Evolutionary conservation across 2,113 vertebrate species (phyloP).

Genomic region (Anoplopoma fimbria): DNA sequence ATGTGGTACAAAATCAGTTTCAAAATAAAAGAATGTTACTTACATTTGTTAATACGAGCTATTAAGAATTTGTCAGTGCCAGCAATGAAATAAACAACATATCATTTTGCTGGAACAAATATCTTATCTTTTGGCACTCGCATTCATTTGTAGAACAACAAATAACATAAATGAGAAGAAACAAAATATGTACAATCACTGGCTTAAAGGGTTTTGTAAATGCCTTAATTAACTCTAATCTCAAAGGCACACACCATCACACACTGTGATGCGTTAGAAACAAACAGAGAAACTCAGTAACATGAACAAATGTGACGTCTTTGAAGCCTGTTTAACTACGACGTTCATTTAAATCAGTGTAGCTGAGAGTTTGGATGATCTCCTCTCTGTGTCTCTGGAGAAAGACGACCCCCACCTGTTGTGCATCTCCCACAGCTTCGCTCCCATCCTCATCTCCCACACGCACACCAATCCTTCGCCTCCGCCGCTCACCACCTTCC

Average conservation of each 20-base stretch:
- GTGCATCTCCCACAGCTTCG: constrained; percentile 96
- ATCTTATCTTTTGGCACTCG: background rate
- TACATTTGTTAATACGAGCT: background rate
- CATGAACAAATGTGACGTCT: background rate
- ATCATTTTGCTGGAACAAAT: background rate
- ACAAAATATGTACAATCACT: background rate
- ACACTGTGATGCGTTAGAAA: background rate
- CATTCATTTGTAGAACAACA: background rate
- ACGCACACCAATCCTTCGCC: constrained; percentile 92
- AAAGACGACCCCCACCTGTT: constrained; percentile 85
- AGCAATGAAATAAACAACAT: background rate
- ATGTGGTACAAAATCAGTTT: background rate
- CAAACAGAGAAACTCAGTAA: background rate
- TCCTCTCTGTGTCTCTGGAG: background rate
- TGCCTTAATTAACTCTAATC: background rate
- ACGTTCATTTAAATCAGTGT: background rate
- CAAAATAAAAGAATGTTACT: background rate
- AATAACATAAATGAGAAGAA: background rate
- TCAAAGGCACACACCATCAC: background rate
- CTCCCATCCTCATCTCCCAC: constrained; percentile 93
- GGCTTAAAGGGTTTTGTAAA: background rate
- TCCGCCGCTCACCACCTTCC: constrained; percentile 95
- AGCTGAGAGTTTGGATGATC: background rate
- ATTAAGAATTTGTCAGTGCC: background rate
- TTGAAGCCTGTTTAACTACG: background rate